phyloP scores from a whole-genome alignment of 2,113 vertebrate species.

The Falcunculus frontatus region DNA sequence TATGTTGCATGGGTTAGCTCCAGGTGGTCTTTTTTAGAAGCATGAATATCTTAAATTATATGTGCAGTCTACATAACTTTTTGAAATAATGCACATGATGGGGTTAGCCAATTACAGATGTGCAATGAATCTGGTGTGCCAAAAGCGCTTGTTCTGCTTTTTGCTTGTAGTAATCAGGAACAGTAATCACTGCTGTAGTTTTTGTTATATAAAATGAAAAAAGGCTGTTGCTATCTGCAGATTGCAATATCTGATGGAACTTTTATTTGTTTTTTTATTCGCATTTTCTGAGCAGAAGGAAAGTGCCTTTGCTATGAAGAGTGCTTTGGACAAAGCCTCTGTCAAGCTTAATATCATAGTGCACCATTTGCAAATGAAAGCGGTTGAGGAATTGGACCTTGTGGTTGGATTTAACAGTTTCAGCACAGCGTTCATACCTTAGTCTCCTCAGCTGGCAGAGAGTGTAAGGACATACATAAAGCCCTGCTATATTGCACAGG shows the following conservation, averaged over 20 bases:
- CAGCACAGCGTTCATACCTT: background rate
- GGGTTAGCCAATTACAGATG: constrained; percentile 39
- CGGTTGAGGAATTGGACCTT: background rate
- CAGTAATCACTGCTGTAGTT: background rate
- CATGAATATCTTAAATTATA: constrained; percentile 4
- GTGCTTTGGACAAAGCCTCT: background rate
- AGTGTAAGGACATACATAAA: background rate
- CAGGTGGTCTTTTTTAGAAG: constrained; percentile 26
- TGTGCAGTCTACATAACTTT: background rate
- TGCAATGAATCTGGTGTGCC: background rate
- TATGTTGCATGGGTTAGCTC: background rate
- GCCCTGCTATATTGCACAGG: background rate
- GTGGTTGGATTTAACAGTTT: background rate
- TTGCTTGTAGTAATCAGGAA: constrained; percentile 11
- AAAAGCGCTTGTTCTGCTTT: background rate
- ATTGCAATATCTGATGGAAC: background rate
- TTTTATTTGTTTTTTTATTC: background rate
- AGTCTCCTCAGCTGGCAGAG: background rate
- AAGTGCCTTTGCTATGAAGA: background rate
- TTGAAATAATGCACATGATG: background rate
- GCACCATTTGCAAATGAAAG: background rate
- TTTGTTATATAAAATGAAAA: constrained; percentile 8
- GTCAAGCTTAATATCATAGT: background rate
- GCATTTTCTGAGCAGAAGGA: background rate
- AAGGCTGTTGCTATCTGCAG: background rate